phyloP scores from a whole-genome alignment of 2,797 vertebrate genomes.

The Tenualosa thibaudeaui region DNA sequence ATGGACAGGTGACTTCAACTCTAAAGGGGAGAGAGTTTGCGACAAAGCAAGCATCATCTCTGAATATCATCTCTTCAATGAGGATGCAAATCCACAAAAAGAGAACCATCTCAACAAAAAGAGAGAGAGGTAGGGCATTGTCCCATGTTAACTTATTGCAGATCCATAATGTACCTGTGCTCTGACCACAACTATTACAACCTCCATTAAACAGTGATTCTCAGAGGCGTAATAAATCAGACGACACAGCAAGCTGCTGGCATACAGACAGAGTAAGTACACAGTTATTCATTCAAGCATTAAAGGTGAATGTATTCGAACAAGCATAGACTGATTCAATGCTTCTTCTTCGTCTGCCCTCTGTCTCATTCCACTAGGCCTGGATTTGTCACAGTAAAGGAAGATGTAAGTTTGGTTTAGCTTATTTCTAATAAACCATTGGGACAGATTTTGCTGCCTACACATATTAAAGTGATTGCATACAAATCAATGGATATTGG shows the following conservation, averaged over 20 bases:
- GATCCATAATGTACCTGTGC: conserved; percentile 23
- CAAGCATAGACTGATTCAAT: neutral
- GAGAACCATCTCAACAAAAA: neutral
- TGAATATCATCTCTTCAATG: conserved; percentile 2
- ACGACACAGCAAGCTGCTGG: conserved; percentile 53
- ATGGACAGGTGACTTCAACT: neutral
- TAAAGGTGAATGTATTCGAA: neutral
- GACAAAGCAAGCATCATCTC: neutral
- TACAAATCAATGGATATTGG: neutral
- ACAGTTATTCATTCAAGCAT: neutral
- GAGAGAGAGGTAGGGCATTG: neutral
- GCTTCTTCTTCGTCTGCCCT: neutral
- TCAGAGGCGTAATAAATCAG: conserved; percentile 40
- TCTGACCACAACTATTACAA: conserved; percentile 6
- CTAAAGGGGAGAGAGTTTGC: neutral
- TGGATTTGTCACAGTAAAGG: conserved; percentile 66
- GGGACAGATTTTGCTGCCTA: neutral
- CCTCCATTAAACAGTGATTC: conserved; percentile 29
- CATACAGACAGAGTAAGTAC: conserved; percentile 75
- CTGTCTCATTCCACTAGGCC: conserved; percentile 48
- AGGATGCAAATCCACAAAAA: conserved; percentile 4
- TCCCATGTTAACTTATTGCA: conserved; percentile 19
- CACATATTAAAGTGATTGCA: neutral
- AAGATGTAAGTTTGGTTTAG: conserved; percentile 66
- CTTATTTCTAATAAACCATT: neutral